phyloP scores from a whole-genome alignment of 2,888 invertebrate genomes.

The Scrobipalpa costella region DNA sequence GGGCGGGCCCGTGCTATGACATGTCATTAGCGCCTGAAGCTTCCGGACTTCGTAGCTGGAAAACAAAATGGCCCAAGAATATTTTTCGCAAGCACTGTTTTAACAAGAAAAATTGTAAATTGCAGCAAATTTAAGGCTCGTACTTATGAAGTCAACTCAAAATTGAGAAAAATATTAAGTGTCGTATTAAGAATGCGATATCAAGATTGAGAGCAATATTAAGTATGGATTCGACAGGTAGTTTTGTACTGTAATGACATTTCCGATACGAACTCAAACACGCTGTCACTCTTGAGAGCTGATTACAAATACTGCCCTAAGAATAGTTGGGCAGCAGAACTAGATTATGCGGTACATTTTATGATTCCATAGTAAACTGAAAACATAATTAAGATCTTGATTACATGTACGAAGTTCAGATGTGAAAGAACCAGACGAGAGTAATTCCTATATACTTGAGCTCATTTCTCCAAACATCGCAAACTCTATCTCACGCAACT shows the following conservation, averaged over 20 bases:
- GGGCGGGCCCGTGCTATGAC: constrained; percentile 61
- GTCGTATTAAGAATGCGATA: no score
- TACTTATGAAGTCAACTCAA: no score
- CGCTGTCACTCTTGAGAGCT: no score
- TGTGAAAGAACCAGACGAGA: not conserved
- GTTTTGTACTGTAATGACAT: no score
- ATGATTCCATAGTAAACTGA: no score
- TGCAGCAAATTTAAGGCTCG: not conserved
- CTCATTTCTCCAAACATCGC: constrained; percentile 9
- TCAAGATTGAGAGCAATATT: no score
- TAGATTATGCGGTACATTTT: no score
- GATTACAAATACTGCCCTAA: no score
- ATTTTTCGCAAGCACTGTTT: not conserved
- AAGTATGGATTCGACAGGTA: no score
- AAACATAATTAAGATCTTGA: not conserved
- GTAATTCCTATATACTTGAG: not conserved
- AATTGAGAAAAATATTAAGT: no score
- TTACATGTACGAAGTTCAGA: not conserved
- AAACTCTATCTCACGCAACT: constrained; percentile 21
- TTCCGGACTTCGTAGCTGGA: constrained; percentile 32
- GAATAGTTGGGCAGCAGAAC: not conserved
- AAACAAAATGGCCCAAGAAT: constrained; percentile 24
- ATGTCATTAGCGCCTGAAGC: constrained; percentile 54
- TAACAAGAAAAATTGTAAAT: not conserved
- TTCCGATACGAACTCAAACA: no score